Evolutionary conservation across 2,113 vertebrate genomes (phyloP), one percentile per base, ranked within the genome.

Genomic region (Calidris pygmaea): DNA sequence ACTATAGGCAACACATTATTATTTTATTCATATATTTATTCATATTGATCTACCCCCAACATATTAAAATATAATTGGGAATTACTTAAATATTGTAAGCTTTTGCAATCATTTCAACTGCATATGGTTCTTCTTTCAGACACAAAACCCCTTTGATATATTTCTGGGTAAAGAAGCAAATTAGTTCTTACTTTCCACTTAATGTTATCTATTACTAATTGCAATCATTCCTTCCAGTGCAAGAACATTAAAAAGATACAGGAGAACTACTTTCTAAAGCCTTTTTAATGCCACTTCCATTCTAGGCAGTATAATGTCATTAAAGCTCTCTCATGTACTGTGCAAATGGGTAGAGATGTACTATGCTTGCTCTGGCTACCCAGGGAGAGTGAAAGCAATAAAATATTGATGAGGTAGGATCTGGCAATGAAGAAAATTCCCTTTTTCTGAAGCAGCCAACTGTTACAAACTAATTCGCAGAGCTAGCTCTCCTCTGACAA

Each of bases 331-430:
- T 95, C 77, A 95, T 85, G 93, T 75, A 82, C 80, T 72, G 91
- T 93, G 81, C 83, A 97, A 97, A 96, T 80, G 55, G 86, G 59
- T 78, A 90, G 60, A 97, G 85, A 97, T 96, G 93, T 86, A 96
- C 71, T 91, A 15, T 89, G 85, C 70, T 94, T 96, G 96, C 50
- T 92, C 55, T 95, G 83, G 58, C 59, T 92, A 92, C 63, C 66
- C 81, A 93, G 35, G 86, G 90, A 97, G 73, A 94, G 62, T 67
- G 79, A 90, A 60, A 92, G 89, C 73, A 95, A 95, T 97, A 88
- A 85, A 98, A 98, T 96, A 98, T 95, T 97, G 89, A 97, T 96
- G 96, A 97, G 41, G 92, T 71, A 87, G 90, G 87, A 92, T 81
- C 59, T 92, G 72, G 78, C 75, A 96, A 65, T 58, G 63, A 93